phyloP scores from a whole-genome alignment of 2,113 vertebrate species.

The Cygnus atratus region DNA sequence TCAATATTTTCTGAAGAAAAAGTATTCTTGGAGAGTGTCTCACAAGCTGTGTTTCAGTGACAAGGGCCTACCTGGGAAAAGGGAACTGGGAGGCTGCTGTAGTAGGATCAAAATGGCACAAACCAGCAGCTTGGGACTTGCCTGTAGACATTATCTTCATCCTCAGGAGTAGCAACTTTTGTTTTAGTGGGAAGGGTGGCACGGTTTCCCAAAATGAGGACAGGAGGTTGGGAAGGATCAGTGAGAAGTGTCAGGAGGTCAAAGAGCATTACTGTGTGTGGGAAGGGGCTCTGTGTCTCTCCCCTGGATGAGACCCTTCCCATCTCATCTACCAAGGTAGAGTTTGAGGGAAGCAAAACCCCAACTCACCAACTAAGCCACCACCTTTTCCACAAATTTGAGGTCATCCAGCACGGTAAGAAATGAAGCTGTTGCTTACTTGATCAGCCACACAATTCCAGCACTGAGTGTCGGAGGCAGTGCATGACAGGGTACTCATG shows the following conservation, averaged over 20 bases:
- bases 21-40: background rate
- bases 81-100: background rate
- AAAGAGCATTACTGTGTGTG: background rate
- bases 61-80: background rate
- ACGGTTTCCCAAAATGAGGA: fast-evolving
- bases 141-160: background rate
- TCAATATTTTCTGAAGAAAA: background rate
- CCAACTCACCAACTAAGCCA: background rate
- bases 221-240: background rate
- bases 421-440: background rate
- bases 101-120: background rate
- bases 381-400: background rate
- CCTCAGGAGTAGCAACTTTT: background rate
- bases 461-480: background rate
- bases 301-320: background rate
- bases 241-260: background rate
- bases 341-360: background rate
- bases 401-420: background rate
- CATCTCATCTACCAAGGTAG: background rate
- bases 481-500: background rate
- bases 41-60: background rate
- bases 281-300: background rate
- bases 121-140: background rate
- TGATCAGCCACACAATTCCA: background rate
- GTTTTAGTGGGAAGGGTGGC: background rate